phyloP scores from a whole-genome alignment of 1,140 invertebrate species.

The Ladona fulva region DNA sequence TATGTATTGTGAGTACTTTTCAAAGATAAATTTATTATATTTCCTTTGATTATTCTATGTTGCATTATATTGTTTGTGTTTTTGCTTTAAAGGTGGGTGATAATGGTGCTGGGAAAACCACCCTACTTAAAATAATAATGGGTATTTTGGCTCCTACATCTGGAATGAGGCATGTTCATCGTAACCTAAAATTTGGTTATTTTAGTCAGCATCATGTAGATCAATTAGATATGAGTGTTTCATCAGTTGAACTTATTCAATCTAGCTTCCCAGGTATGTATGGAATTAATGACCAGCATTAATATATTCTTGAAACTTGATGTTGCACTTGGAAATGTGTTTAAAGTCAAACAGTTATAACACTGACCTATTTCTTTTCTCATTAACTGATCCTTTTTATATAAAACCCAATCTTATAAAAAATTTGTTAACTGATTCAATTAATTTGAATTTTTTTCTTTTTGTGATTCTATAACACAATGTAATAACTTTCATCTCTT shows the following conservation, averaged over 20 bases:
- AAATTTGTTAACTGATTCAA: too few species aligned
- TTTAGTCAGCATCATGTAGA: conserved; percentile 99
- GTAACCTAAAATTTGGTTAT: conserved; percentile 93
- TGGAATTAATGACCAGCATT: background rate
- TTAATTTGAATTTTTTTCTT: too few species aligned
- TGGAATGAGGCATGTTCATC: conserved; percentile 76
- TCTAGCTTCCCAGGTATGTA: conserved; percentile 68
- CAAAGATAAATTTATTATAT: background rate
- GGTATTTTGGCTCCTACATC: conserved; percentile 75
- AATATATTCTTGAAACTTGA: too few species aligned
- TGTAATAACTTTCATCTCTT: conserved; percentile 3
- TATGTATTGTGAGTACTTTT: conserved; percentile 83
- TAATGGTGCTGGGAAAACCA: conserved; percentile 97
- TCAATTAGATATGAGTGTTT: conserved; percentile 87
- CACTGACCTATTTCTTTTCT: too few species aligned
- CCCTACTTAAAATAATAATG: conserved; percentile 89
- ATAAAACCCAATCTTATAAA: too few species aligned
- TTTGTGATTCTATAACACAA: too few species aligned
- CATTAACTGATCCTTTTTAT: too few species aligned
- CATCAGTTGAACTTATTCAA: conserved; percentile 84
- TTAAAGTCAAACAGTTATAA: too few species aligned
- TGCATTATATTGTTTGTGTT: conserved; percentile 25
- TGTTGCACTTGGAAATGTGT: too few species aligned
- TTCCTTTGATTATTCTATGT: conserved; percentile 24
- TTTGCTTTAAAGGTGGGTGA: conserved; percentile 54